These are phyloP conservation scores for Glaucopsyche alexis DNA, from an alignment of 2,888 invertebrate genomes.

Conservation along the genomic window DNA sequence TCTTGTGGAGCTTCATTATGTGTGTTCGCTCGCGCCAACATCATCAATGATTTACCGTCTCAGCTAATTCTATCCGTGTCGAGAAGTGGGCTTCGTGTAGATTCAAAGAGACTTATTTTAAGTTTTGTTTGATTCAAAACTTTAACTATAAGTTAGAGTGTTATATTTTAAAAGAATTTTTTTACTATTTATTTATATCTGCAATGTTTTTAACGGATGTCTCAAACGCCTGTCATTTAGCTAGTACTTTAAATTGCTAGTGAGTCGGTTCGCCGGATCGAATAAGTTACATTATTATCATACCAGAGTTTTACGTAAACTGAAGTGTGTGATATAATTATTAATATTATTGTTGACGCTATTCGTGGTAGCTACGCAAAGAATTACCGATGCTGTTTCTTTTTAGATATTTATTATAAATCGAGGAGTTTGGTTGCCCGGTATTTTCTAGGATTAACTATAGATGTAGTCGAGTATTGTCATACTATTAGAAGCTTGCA, in stretches of 20 bases:
- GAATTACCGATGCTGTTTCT: slow-evolving; percentile 55
- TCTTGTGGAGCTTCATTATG: slow-evolving; percentile 68
- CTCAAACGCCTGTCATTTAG: slow-evolving; percentile 58
- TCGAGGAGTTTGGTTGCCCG: slow-evolving; percentile 65
- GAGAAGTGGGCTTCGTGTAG: slow-evolving; percentile 46
- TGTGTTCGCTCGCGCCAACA: slow-evolving; percentile 71
- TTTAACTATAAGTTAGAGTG: slow-evolving; percentile 79
- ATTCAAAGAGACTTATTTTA: slow-evolving; percentile 75
- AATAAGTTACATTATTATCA: slow-evolving; percentile 50
- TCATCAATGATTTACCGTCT: slow-evolving; percentile 53
- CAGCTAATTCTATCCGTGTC: slow-evolving; percentile 5
- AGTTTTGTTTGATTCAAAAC: slow-evolving; percentile 77
- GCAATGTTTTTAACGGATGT: slow-evolving; percentile 58
- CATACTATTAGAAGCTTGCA: slow-evolving; percentile 65
- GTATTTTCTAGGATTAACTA: slow-evolving; percentile 62
- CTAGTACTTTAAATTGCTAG: slow-evolving; percentile 55
- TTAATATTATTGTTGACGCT: slow-evolving; percentile 54
- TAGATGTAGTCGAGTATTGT: slow-evolving; percentile 61
- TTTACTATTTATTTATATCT: slow-evolving; percentile 70
- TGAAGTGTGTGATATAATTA: slow-evolving; percentile 71
- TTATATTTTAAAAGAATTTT: slow-evolving; percentile 60
- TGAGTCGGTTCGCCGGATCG: slow-evolving; percentile 51
- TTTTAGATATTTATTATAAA: slow-evolving; percentile 63
- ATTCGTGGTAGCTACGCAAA: slow-evolving; percentile 69
- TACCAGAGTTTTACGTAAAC: slow-evolving; percentile 62